A percentile compares a stretch with the other conserved stretches of the same genome.
These are phyloP conservation scores for Hesperophylax magnus DNA, from an alignment of 1,140 invertebrate genomes.

Conservation along the genomic window DNA sequence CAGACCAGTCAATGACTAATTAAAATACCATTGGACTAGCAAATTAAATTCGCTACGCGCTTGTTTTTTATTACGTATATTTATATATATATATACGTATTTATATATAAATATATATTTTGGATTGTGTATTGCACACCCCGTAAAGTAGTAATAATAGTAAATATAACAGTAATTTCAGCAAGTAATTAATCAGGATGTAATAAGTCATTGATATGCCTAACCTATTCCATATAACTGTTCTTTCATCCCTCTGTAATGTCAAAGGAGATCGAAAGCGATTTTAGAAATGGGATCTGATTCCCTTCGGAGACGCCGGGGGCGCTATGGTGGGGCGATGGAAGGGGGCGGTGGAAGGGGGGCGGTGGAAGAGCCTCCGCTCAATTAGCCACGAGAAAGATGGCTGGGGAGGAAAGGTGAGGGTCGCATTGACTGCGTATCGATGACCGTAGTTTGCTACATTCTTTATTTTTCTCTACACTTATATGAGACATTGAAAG, in stretches of 20 bases:
- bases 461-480: background rate
- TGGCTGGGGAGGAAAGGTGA: constrained; percentile 30
- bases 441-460: constrained; percentile 51
- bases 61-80: too few species aligned
- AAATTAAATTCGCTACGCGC: too few species aligned
- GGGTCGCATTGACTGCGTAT: constrained; percentile 42
- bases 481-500: background rate
- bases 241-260: constrained; percentile 4
- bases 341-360: background rate
- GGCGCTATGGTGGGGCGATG: background rate
- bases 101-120: too few species aligned
- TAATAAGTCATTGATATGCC: constrained; percentile 15
- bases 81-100: too few species aligned
- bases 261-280: constrained; percentile 34
- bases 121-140: too few species aligned
- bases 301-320: constrained; percentile 13
- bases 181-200: too few species aligned
- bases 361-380: constrained; percentile 50
- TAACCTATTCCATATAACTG: background rate
- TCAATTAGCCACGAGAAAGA: constrained; percentile 58
- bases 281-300: constrained; percentile 39
- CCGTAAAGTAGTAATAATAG: too few species aligned
- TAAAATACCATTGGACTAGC: too few species aligned
- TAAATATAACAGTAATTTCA: too few species aligned
- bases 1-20: too few species aligned